A percentile compares a stretch with the other conserved stretches of the same genome.
Evolutionary conservation across 2,113 vertebrate species (phyloP).

Genomic region (Nycticorax nycticorax): DNA sequence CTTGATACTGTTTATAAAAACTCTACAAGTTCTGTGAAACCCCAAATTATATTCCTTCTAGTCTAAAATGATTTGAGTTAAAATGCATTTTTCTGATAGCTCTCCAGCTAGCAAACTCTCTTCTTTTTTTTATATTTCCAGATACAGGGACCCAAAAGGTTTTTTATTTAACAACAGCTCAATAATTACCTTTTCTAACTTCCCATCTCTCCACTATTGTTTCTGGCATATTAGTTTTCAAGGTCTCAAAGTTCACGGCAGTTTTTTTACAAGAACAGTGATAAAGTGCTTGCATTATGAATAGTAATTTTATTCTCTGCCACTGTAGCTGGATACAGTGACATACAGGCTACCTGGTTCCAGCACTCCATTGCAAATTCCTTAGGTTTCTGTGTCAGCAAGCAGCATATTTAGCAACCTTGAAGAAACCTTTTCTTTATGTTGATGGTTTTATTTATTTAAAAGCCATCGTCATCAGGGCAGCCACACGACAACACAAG

Average conservation of each 20-base stretch:
- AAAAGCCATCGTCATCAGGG: not conserved
- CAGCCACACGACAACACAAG: not conserved
- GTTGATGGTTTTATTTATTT: slow-evolving; percentile 32
- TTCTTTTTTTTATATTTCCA: not conserved
- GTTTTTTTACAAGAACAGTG: slow-evolving; percentile 28
- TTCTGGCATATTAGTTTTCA: slow-evolving; percentile 67
- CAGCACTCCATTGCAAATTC: slow-evolving; percentile 27
- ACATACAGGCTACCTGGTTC: slow-evolving; percentile 17
- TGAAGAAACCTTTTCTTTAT: slow-evolving; percentile 15
- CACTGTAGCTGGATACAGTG: not conserved
- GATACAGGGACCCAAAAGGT: slow-evolving; percentile 20
- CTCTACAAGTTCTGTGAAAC: not conserved
- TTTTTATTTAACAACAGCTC: slow-evolving; percentile 57
- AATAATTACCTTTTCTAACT: slow-evolving; percentile 64
- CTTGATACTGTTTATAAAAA: not conserved
- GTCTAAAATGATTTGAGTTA: slow-evolving; percentile 28
- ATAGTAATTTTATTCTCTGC: slow-evolving; percentile 52
- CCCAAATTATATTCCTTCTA: slow-evolving; percentile 13
- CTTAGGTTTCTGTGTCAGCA: slow-evolving; percentile 47
- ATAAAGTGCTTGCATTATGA: slow-evolving; percentile 49
- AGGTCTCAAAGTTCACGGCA: slow-evolving; percentile 54
- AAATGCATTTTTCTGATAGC: slow-evolving; percentile 29
- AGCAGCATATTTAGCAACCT: slow-evolving; percentile 36
- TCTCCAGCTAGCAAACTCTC: not conserved
- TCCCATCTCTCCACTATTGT: slow-evolving; percentile 34